These are phyloP conservation scores for Polyploca ridens DNA, from an alignment of 2,888 invertebrate species.

Conservation along the genomic window DNA sequence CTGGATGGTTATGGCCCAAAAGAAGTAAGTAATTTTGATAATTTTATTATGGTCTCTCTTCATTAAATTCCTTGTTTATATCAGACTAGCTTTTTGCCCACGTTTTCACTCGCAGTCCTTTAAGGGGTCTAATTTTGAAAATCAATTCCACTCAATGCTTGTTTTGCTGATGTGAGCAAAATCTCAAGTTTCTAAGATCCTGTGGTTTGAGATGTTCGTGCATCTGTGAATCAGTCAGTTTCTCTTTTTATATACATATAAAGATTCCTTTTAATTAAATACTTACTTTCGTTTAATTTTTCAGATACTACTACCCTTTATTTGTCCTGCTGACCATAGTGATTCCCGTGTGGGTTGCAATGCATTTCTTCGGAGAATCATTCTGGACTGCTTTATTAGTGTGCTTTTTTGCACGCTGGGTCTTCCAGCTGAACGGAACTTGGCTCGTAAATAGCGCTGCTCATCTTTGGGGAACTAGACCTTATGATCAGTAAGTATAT, in stretches of 20 bases:
- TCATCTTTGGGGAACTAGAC: constrained; percentile 90
- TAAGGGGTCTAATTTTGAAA: too few relatives aligned
- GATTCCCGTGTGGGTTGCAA: constrained; percentile 87
- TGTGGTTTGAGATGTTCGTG: too few relatives aligned
- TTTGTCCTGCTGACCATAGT: constrained; percentile 85
- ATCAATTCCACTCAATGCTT: too few relatives aligned
- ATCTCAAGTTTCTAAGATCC: too few relatives aligned
- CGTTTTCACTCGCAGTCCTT: too few relatives aligned
- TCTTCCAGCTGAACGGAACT: constrained; percentile 88
- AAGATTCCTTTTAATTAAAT: too few relatives aligned
- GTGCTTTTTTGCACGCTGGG: constrained; percentile 86
- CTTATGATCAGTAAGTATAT: constrained; percentile 88
- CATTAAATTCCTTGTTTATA: background rate
- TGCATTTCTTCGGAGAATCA: constrained; percentile 88
- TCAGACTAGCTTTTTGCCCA: too few relatives aligned
- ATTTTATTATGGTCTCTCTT: background rate
- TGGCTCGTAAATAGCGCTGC: constrained; percentile 94
- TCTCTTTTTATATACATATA: too few relatives aligned
- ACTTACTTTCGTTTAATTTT: constrained; percentile 41
- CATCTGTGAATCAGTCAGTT: too few relatives aligned
- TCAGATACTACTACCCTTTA: constrained; percentile 87
- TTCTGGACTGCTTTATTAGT: constrained; percentile 85
- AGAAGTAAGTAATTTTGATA: constrained; percentile 88
- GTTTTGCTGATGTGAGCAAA: too few relatives aligned
- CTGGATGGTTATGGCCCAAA: constrained; percentile 89